Evolutionary conservation across 1,140 invertebrate genomes (phyloP).

Genomic region (Zaprionus lachaisei): DNA sequence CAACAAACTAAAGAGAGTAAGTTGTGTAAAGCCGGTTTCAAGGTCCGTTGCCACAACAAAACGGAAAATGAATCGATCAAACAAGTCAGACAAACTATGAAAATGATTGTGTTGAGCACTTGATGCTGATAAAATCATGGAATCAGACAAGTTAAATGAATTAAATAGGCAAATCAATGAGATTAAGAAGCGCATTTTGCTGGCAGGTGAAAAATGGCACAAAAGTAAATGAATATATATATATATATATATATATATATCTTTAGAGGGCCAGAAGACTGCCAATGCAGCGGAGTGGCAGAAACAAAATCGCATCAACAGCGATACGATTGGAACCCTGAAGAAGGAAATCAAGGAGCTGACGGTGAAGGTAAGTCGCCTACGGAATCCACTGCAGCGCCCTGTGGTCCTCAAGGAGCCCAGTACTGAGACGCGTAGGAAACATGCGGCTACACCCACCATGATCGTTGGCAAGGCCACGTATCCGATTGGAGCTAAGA

Average conservation of each 20-base stretch:
- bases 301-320: slow-evolving; percentile 89
- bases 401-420: slow-evolving; percentile 71
- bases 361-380: slow-evolving; percentile 86
- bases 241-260: no score
- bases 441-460: slow-evolving; percentile 57
- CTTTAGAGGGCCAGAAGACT: slow-evolving; percentile 91
- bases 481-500: slow-evolving; percentile 85
- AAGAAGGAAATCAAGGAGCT: slow-evolving; percentile 90
- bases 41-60: slow-evolving; percentile 55
- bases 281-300: slow-evolving; percentile 92
- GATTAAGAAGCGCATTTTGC: slow-evolving; percentile 92
- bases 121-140: slow-evolving; percentile 64
- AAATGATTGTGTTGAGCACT: neutral
- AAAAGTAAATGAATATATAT: neutral
- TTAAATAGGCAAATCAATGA: slow-evolving; percentile 91
- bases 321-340: slow-evolving; percentile 88
- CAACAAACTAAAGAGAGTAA: slow-evolving; percentile 1
- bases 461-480: slow-evolving; percentile 76
- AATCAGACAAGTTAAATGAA: slow-evolving; percentile 86
- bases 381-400: slow-evolving; percentile 76
- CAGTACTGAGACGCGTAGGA: slow-evolving; percentile 46
- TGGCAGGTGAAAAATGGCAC: slow-evolving; percentile 87
- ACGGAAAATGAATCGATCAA: slow-evolving; percentile 48
- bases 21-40: slow-evolving; percentile 1
- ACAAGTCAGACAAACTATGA: slow-evolving; percentile 26